These are phyloP conservation scores for Machimus rusticus DNA, from an alignment of 2,888 invertebrate species.

Conservation along the genomic window DNA sequence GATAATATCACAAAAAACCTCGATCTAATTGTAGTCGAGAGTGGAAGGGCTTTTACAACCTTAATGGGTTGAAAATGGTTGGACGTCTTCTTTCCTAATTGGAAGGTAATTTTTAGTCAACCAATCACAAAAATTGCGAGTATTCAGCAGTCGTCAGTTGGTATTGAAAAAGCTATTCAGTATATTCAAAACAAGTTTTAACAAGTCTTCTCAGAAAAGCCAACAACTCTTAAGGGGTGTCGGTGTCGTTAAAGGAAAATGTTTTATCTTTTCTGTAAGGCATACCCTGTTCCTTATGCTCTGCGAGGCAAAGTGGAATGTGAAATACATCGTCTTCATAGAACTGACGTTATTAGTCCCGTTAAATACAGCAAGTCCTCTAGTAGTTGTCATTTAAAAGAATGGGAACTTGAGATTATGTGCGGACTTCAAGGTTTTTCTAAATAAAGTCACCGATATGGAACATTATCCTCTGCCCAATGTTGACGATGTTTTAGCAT, in stretches of 20 bases:
- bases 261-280: conserved; percentile 42
- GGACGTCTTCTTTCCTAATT: not conserved
- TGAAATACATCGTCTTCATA: not conserved
- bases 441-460: conserved; percentile 45
- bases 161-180: not conserved
- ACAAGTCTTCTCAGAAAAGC: not conserved
- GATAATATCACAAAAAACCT: no score
- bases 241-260: conserved; percentile 15
- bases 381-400: conserved; percentile 25
- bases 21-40: no score
- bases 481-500: conserved; percentile 43
- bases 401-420: conserved; percentile 44
- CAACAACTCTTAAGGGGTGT: not conserved
- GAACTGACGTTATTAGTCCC: conserved; percentile 44
- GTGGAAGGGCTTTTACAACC: not conserved
- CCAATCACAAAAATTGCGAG: no score
- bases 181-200: not conserved
- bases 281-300: conserved; percentile 47
- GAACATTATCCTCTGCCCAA: conserved; percentile 45
- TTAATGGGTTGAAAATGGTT: not conserved
- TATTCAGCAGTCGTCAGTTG: no score
- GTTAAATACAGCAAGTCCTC: conserved; percentile 42
- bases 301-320: conserved; percentile 39
- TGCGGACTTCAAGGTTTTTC: conserved; percentile 47
- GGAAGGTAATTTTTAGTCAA: not conserved